These are phyloP conservation scores for Struthio camelus DNA, from an alignment of 2,113 vertebrate species.

Conservation along the genomic window DNA sequence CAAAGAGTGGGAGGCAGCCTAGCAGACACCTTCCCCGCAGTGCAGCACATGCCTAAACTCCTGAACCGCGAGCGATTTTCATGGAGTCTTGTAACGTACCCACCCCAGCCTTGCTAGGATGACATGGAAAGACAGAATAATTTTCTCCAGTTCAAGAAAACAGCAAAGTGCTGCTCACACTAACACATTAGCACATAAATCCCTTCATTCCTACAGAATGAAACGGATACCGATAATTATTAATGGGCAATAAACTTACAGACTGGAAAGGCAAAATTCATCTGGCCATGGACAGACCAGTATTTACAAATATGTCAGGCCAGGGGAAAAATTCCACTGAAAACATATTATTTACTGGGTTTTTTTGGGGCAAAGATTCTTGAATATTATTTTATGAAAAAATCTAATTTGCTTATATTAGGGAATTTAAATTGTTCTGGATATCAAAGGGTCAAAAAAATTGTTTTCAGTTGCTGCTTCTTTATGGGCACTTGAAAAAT, in stretches of 20 bases:
- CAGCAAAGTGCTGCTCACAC: background rate
- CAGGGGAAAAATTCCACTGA: background rate
- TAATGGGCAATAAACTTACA: slow-evolving; percentile 57
- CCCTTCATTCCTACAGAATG: slow-evolving; percentile 22
- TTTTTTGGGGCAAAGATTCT: background rate
- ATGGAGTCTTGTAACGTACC: background rate
- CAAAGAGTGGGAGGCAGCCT: background rate
- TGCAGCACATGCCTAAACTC: background rate
- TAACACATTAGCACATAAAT: background rate
- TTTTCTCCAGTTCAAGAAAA: background rate
- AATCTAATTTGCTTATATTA: background rate
- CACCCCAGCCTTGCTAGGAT: background rate
- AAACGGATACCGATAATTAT: slow-evolving; percentile 50
- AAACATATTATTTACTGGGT: rapidly evolving
- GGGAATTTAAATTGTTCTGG: background rate
- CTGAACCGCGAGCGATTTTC: background rate
- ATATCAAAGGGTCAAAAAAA: background rate
- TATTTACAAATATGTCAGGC: background rate
- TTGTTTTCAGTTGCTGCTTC: background rate
- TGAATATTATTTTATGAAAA: background rate
- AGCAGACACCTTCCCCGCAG: background rate
- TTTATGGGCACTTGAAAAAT: background rate
- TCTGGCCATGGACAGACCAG: background rate
- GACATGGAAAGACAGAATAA: background rate
- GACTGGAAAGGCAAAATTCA: slow-evolving; percentile 32